These are phyloP conservation scores for Plestiodon gilberti DNA, from an alignment of 2,113 vertebrate species.

Conservation along the genomic window DNA sequence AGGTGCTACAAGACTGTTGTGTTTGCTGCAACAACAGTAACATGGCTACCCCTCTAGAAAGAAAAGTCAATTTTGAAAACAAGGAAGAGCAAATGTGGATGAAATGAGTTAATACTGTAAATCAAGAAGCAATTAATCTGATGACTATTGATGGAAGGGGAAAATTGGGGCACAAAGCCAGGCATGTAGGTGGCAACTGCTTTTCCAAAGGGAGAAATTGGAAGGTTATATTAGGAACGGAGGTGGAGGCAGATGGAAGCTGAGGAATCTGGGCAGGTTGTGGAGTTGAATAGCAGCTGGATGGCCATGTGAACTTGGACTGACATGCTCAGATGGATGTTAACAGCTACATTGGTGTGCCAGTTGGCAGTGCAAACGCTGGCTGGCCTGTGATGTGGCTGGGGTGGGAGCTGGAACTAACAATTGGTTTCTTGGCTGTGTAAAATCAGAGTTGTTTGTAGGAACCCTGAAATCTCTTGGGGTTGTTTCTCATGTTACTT, in stretches of 20 bases:
- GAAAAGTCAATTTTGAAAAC: too few relatives aligned
- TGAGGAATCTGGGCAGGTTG: not conserved
- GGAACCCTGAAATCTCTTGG: constrained; percentile 52
- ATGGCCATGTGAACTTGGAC: constrained; percentile 18
- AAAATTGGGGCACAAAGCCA: constrained; percentile 15
- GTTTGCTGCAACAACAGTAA: too few relatives aligned
- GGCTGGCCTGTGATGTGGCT: constrained; percentile 16
- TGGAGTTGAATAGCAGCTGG: not conserved
- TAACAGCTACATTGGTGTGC: constrained; percentile 1
- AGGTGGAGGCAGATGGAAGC: constrained; percentile 1
- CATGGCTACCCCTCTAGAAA: too few relatives aligned
- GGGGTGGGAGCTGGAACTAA: constrained; percentile 33
- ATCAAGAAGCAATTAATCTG: not conserved
- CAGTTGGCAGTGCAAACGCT: constrained; percentile 37
- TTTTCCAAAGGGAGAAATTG: not conserved
- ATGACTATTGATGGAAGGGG: not conserved
- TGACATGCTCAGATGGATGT: not conserved
- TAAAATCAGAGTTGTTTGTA: constrained; percentile 45
- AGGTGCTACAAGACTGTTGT: too few relatives aligned
- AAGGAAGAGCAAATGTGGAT: not conserved
- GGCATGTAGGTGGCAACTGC: not conserved
- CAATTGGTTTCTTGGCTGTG: constrained; percentile 42
- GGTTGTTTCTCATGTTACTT: not conserved
- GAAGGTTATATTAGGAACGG: not conserved
- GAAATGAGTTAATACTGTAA: not conserved